Conservation (phyloP, 2,113 vertebrate genomes). For the Microcebus ravelobensis region DNA sequence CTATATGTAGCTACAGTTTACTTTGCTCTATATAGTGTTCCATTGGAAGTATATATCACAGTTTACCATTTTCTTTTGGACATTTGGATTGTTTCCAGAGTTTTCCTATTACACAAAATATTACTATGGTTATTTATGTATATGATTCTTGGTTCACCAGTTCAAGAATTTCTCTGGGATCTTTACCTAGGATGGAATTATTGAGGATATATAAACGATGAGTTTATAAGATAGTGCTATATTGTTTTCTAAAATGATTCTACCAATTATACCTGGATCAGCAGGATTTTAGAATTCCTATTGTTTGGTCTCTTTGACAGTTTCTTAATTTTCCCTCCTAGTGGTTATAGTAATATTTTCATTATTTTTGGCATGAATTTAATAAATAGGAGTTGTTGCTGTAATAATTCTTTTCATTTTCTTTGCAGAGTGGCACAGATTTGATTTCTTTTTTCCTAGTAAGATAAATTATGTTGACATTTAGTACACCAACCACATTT, state of each 20-base stretch:
- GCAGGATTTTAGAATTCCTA: background rate
- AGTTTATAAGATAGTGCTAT: background rate
- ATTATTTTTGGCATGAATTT: background rate
- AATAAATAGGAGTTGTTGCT: background rate
- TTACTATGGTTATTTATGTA: background rate
- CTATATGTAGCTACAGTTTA: background rate
- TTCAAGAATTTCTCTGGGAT: background rate
- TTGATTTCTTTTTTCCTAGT: background rate
- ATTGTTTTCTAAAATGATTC: background rate
- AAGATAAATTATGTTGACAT: slow-evolving; percentile 12
- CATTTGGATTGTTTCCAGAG: background rate
- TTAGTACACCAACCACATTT: background rate
- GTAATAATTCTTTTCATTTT: slow-evolving; percentile 21
- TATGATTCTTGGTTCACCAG: background rate
- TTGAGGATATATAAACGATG: background rate
- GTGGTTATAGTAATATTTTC: background rate
- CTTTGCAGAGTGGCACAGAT: background rate
- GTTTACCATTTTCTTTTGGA: background rate
- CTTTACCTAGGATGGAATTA: background rate
- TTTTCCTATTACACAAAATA: background rate
- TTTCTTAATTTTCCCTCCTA: background rate
- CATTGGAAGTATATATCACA: background rate
- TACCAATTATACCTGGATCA: background rate
- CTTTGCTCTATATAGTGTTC: background rate
- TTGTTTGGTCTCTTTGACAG: background rate